Conservation (phyloP, 2,113 vertebrate genomes). For the Crypturellus undulatus region DNA sequence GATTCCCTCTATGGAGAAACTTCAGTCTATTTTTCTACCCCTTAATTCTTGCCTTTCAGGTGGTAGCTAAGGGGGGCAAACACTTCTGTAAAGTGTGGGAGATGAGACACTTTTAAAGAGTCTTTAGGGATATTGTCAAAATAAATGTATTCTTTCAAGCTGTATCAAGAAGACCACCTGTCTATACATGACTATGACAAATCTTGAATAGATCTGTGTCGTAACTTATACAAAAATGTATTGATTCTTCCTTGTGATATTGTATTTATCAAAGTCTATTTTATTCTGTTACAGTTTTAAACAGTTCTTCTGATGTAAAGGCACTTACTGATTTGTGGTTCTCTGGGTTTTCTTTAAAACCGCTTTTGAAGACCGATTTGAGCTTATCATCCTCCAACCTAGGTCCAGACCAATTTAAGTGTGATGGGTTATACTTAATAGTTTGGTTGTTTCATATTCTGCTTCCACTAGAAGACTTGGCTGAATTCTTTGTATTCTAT, state of each 20-base stretch:
- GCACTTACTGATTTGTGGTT: background rate
- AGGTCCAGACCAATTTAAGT: background rate
- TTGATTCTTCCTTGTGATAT: background rate
- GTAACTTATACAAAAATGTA: background rate
- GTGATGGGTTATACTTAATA: background rate
- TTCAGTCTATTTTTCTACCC: background rate
- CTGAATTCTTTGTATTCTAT: background rate
- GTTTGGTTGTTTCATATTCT: background rate
- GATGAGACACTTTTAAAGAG: background rate
- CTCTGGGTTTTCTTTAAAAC: background rate
- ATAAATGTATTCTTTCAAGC: background rate
- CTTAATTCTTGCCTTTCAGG: background rate
- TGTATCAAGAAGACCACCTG: background rate
- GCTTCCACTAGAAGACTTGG: background rate
- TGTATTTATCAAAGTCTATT: background rate
- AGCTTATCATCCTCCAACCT: background rate
- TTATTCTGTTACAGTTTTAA: background rate
- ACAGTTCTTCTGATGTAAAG: background rate
- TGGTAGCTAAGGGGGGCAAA: background rate
- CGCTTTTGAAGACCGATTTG: background rate
- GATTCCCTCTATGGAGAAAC: background rate
- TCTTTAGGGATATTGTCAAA: background rate
- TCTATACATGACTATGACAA: background rate
- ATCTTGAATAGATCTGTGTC: background rate
- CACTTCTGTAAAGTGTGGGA: background rate